Evolutionary conservation across 2,113 vertebrate genomes (phyloP).

Genomic region (Oostethus manadensis): DNA sequence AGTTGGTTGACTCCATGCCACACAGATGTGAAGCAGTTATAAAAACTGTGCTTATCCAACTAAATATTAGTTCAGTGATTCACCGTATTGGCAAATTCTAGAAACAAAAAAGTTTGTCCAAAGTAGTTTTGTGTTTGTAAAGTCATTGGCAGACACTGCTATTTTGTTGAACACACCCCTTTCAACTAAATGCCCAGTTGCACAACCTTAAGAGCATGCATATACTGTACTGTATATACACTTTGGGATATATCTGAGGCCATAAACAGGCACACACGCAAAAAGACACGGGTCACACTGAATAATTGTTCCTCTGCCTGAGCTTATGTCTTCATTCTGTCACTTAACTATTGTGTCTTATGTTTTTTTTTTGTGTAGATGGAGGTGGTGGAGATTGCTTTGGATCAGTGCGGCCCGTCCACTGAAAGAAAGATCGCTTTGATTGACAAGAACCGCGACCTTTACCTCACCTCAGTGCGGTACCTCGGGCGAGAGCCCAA

Average conservation of each 20-base stretch:
- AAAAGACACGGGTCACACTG: slow-evolving; percentile 20
- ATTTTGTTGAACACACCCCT: no score
- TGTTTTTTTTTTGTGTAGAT: slow-evolving; percentile 67
- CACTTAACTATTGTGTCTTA: slow-evolving; percentile 14
- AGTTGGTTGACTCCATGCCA: no score
- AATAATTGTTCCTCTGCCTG: neutral
- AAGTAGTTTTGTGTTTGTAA: no score
- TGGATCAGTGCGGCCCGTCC: slow-evolving; percentile 88
- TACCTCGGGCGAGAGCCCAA: slow-evolving; percentile 84
- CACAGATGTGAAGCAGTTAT: no score
- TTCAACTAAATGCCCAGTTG: no score
- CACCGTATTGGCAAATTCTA: no score
- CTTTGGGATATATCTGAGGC: neutral
- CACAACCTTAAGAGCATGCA: no score
- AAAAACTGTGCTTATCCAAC: no score
- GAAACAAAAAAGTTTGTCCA: no score
- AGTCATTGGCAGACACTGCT: no score
- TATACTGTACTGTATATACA: no score
- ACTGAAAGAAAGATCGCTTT: slow-evolving; percentile 88
- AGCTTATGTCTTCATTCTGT: slow-evolving; percentile 30
- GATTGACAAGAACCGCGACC: slow-evolving; percentile 94
- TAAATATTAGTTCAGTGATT: no score
- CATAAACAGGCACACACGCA: slow-evolving; percentile 19
- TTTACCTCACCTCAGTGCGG: slow-evolving; percentile 84
- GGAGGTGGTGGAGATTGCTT: slow-evolving; percentile 86